Evolutionary conservation across 1,140 invertebrate species (phyloP), one percentile per base, ranked within the genome.

Genomic region (Tetranychus cinnabarinus): DNA sequence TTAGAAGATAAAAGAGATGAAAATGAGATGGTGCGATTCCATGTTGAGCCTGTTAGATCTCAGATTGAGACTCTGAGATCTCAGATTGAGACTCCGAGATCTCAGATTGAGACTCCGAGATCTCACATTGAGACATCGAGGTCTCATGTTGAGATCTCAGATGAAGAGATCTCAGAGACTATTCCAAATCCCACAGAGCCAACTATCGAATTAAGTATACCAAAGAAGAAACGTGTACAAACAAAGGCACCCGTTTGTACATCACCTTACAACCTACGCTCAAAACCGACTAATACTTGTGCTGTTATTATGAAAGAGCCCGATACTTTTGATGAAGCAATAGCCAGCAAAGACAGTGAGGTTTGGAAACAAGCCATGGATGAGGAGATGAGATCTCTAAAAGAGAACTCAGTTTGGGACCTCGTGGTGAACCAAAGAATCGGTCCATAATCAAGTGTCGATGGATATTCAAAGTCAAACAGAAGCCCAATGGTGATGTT

Each of bases 381-480:
- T 6, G 45, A 47, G 15, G 58, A 59, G 42, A 46, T 59, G 36
- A 35, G 47, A 33, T 45, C 58, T 33, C 42, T 59, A 34, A 31
- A 15, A 7, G 36, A 42, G 36, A 59, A 59, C 58, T 13, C 37
- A 3, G 36, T 35, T 6, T 59, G 58, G 58, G 37, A 35, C 4
- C 15, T 57, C 13, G 12, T 13, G 5, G 5, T 5, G 15, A 15
- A 10, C 56, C 56, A 57, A 57, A 57, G 33, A 31, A 34, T n/a
- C 4, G 34, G 55, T 10, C 36, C n/a, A 13, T 50, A 52, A 54
- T 63, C 35, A 10, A 39, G 54, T 58, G 57, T 63, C 60, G 50
- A 13, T 66, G 62, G 64, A 62, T 65, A 36, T 66, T 58, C 34
- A 55, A 50, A 42, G 33, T 58, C 6, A 66, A 66, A 46, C 46